Percentiles rank a stretch among this genome's conserved stretches.
phyloP scores from a whole-genome alignment of 2,113 vertebrate species.

The Mastomys natalensis region DNA sequence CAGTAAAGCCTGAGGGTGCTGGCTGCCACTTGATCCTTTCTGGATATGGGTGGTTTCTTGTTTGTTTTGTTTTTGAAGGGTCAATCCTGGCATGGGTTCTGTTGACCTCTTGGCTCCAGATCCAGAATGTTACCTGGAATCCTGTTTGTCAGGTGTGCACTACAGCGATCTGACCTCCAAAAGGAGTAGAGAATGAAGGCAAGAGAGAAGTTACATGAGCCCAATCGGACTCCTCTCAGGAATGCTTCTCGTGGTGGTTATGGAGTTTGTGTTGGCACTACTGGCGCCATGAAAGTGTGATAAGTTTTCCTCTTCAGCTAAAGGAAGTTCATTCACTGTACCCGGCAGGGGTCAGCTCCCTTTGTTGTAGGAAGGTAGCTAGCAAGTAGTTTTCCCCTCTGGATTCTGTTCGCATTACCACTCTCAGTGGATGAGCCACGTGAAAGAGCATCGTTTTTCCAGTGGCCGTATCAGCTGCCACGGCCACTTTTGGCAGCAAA shows the following conservation, averaged over 20 bases:
- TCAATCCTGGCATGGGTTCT: neutral
- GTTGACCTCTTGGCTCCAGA: neutral
- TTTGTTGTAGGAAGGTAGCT: slow-evolving; percentile 38
- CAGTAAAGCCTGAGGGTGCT: neutral
- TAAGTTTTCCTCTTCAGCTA: neutral
- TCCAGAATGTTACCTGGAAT: neutral
- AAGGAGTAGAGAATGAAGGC: neutral
- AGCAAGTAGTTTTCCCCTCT: slow-evolving; percentile 44
- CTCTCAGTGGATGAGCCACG: slow-evolving; percentile 58
- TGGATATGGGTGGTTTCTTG: neutral
- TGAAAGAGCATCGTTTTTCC: slow-evolving; percentile 76
- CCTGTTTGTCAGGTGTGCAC: neutral
- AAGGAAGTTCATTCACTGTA: slow-evolving; percentile 32
- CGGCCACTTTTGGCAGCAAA: slow-evolving; percentile 60
- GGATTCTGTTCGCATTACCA: neutral
- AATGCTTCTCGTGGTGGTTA: neutral
- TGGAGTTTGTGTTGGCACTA: neutral
- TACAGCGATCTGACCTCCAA: neutral
- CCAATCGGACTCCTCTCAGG: neutral
- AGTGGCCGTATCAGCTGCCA: slow-evolving; percentile 34
- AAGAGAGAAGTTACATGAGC: neutral
- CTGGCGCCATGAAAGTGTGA: neutral
- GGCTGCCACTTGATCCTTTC: neutral
- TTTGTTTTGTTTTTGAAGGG: neutral
- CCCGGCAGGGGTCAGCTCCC: slow-evolving; percentile 15